Evolutionary conservation across 1,140 invertebrate genomes (phyloP).

Genomic region (Pomacea maculata): DNA sequence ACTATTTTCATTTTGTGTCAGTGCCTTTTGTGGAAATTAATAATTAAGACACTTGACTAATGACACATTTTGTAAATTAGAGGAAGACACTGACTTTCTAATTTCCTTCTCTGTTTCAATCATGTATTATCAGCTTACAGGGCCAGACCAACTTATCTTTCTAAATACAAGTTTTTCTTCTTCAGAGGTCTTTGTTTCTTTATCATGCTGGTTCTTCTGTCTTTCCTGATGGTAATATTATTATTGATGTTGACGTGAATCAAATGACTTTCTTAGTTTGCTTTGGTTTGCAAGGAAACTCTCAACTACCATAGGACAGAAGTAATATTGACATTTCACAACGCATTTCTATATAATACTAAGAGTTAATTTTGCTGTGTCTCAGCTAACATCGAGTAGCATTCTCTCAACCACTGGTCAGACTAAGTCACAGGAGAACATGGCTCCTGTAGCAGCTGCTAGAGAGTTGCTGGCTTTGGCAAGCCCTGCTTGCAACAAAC

Average conservation of each 20-base stretch:
- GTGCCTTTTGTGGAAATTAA: no score
- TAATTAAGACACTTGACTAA: no score
- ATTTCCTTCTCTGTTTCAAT: no score
- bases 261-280: not conserved
- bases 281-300: not conserved
- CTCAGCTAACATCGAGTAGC: not conserved
- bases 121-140: no score
- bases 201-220: no score
- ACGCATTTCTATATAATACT: no score
- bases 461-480: conserved; percentile 15
- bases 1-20: no score
- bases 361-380: not conserved
- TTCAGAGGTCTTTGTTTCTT: no score
- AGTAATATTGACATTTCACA: not conserved
- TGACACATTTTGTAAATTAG: no score
- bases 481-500: not conserved
- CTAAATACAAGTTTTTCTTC: no score
- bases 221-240: not conserved
- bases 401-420: not conserved
- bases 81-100: no score
- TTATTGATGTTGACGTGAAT: not conserved
- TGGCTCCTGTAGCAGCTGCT: conserved; percentile 13
- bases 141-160: no score
- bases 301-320: not conserved
- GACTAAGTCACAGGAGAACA: conserved; percentile 11